Evolutionary conservation across 1,140 invertebrate species (phyloP).

Genomic region (Drosophila carrolli): DNA sequence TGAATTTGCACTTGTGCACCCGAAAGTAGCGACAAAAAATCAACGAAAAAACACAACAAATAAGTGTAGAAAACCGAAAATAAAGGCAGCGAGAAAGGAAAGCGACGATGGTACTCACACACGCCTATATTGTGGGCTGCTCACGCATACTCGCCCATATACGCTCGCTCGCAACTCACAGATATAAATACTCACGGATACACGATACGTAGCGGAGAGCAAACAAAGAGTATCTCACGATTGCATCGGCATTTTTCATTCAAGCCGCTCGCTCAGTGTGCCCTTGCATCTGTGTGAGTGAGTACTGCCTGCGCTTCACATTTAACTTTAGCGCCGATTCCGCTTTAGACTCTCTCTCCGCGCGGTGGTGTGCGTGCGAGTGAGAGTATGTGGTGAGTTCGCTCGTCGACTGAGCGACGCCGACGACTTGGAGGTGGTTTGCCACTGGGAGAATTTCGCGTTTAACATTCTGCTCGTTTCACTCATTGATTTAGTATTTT

Average conservation of each 20-base stretch:
- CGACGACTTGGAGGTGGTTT: slow-evolving; percentile 21
- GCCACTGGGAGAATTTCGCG: slow-evolving; percentile 27
- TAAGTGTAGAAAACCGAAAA: slow-evolving; percentile 63
- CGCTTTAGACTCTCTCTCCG: slow-evolving; percentile 53
- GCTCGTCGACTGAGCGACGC: slow-evolving; percentile 36
- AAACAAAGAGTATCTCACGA: slow-evolving; percentile 55
- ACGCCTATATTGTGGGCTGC: slow-evolving; percentile 36
- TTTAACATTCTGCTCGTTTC: slow-evolving; percentile 46
- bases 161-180: slow-evolving; percentile 7
- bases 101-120: slow-evolving; percentile 65
- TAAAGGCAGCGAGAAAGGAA: slow-evolving; percentile 69
- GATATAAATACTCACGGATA: slow-evolving; percentile 8
- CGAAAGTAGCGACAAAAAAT: slow-evolving; percentile 49
- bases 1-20: slow-evolving; percentile 81
- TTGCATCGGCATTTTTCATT: slow-evolving; percentile 83
- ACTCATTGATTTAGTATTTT: slow-evolving; percentile 73
- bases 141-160: slow-evolving; percentile 7
- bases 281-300: slow-evolving; percentile 16
- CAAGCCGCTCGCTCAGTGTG: slow-evolving; percentile 54
- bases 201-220: slow-evolving; percentile 30
- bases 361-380: slow-evolving; percentile 10
- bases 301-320: slow-evolving; percentile 49
- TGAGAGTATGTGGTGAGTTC: slow-evolving; percentile 55
- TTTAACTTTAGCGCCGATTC: slow-evolving; percentile 73
- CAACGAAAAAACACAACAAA: slow-evolving; percentile 50